Conservation (phyloP, 2,888 invertebrate species). For the Drosophila niveifrons region DNA sequence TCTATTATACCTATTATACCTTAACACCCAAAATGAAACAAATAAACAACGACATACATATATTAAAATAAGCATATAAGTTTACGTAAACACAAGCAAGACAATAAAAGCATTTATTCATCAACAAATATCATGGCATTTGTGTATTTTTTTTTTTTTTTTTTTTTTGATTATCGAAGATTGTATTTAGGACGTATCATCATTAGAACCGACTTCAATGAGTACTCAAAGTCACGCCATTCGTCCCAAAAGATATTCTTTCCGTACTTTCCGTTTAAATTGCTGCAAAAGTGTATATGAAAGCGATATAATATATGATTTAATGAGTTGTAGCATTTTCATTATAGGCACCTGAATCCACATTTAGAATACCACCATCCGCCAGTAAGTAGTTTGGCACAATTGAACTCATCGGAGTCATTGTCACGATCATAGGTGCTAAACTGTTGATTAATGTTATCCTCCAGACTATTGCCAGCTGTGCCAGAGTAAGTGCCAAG, state of each 20-base stretch:
- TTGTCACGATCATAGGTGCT: slow-evolving; percentile 29
- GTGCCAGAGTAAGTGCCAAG: slow-evolving; percentile 26
- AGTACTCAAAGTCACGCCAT: slow-evolving; percentile 15
- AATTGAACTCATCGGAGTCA: slow-evolving; percentile 1
- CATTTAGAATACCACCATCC: slow-evolving; percentile 31
- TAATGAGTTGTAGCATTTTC: not conserved
- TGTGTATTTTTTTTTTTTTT: no score
- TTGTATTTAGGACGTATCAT: slow-evolving; percentile 25
- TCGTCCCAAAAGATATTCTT: slow-evolving; percentile 14
- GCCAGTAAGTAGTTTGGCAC: slow-evolving; percentile 3
- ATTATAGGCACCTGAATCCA: slow-evolving; percentile 19
- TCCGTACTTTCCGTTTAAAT: slow-evolving; percentile 27
- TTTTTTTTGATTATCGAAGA: no score
- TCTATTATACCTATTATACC: no score
- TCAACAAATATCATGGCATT: no score
- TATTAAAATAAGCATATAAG: no score
- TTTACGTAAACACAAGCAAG: no score
- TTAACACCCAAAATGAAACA: no score
- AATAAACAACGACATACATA: no score
- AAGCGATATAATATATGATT: not conserved
- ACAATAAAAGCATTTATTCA: no score
- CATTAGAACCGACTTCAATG: slow-evolving; percentile 17
- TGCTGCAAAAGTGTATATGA: not conserved
- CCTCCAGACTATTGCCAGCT: slow-evolving; percentile 17
- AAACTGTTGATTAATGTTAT: slow-evolving; percentile 3